Evolutionary conservation across 2,797 vertebrate species (phyloP).

Genomic region (Rhinichthys osculus): DNA sequence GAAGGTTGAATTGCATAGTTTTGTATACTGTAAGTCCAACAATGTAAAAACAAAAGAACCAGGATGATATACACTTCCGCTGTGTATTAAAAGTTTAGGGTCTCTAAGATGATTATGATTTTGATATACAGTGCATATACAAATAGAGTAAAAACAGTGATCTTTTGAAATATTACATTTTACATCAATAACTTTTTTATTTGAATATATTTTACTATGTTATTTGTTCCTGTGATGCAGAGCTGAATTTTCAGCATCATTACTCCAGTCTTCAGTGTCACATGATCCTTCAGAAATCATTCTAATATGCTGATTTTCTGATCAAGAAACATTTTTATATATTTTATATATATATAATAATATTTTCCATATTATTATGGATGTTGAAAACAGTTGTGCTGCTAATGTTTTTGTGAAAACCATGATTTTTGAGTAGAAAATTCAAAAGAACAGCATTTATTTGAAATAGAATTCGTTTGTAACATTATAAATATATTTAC

Average conservation of each 20-base stretch:
- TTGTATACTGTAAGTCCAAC: not conserved
- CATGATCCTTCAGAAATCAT: not conserved
- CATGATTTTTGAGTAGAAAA: not conserved
- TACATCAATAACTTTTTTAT: not conserved
- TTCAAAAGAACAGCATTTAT: not conserved
- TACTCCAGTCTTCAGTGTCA: not conserved
- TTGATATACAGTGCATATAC: too few species aligned
- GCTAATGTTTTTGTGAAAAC: not conserved
- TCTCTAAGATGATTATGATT: not conserved
- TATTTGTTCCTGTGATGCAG: not conserved
- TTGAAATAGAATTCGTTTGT: not conserved
- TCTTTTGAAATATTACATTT: not conserved
- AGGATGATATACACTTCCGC: not conserved
- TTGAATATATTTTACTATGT: too few species aligned
- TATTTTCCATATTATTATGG: not conserved
- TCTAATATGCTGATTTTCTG: not conserved
- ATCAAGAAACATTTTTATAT: not conserved
- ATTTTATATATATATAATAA: too few species aligned
- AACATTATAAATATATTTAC: not conserved
- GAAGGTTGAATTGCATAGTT: not conserved
- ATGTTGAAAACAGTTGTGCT: not conserved
- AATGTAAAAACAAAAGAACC: not conserved
- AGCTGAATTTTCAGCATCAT: not conserved
- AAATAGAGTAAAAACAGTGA: not conserved
- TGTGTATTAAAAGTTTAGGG: not conserved